A percentile compares a stretch with the other conserved stretches of the same genome.
phyloP scores from a whole-genome alignment of 2,888 invertebrate species.

The Aproaerema taeniolella region DNA sequence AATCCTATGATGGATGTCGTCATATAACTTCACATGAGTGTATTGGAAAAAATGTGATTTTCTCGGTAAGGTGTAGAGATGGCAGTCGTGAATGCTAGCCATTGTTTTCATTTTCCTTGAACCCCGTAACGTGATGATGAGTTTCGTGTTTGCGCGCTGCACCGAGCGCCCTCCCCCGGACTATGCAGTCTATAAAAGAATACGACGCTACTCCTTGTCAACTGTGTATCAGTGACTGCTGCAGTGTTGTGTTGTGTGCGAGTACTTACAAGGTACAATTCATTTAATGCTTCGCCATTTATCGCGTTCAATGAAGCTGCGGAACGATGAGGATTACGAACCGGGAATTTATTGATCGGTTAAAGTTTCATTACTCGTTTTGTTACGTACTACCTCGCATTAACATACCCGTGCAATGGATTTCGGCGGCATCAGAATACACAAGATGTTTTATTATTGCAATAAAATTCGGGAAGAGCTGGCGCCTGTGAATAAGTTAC shows the following conservation, averaged over 20 bases:
- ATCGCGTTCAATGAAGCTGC: not conserved
- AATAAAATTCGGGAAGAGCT: conserved; percentile 5
- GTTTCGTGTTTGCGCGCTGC: conserved; percentile 27
- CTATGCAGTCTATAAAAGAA: conserved; percentile 70
- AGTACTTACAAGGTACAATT: conserved; percentile 50
- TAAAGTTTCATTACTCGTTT: not conserved
- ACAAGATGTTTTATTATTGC: conserved; percentile 1
- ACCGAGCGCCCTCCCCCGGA: conserved; percentile 47
- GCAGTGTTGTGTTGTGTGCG: conserved; percentile 69
- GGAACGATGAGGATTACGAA: too few species aligned
- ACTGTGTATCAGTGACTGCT: conserved; percentile 64
- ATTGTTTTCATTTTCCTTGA: conserved; percentile 17
- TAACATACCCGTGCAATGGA: not conserved
- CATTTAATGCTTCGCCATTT: not conserved
- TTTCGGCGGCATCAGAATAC: conserved; percentile 1
- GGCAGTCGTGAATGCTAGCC: not conserved
- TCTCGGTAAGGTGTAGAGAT: not conserved
- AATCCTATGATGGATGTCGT: conserved; percentile 7
- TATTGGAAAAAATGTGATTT: not conserved
- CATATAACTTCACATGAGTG: conserved; percentile 5
- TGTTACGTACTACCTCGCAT: not conserved
- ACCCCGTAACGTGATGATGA: conserved; percentile 29
- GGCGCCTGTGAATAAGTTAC: conserved; percentile 7
- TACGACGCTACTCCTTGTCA: conserved; percentile 50
- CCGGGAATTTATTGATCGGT: not conserved